phyloP scores from a whole-genome alignment of 2,113 vertebrate species.

The Daubentonia madagascariensis region DNA sequence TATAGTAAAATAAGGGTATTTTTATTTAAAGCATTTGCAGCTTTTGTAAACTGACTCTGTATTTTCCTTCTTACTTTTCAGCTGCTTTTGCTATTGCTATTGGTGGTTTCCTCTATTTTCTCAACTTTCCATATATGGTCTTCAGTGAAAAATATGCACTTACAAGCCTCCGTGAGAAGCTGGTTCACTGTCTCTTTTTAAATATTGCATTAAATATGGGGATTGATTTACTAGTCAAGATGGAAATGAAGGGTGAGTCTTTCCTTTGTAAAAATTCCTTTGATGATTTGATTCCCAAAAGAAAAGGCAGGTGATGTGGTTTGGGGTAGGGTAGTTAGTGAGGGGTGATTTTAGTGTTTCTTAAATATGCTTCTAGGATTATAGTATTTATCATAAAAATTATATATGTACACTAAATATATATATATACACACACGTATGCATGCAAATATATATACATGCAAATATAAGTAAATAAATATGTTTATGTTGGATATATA shows the following conservation, averaged over 20 bases:
- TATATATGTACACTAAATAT: not conserved
- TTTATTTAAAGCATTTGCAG: not conserved
- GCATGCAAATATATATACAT: not conserved
- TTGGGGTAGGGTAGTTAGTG: not conserved
- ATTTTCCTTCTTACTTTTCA: not conserved
- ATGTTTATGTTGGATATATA: not conserved
- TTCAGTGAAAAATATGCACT: fast-evolving
- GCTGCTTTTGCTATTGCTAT: not conserved
- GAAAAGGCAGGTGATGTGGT: not conserved
- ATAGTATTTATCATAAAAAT: not conserved
- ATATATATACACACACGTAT: not conserved
- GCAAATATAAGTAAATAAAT: not conserved
- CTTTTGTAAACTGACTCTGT: not conserved
- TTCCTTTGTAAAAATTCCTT: not conserved
- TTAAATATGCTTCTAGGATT: not conserved
- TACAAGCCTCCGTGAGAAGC: not conserved
- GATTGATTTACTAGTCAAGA: not conserved
- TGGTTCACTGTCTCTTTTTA: conserved; percentile 9
- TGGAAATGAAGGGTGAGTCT: conserved; percentile 52
- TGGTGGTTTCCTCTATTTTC: conserved; percentile 22
- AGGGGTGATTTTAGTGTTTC: not conserved
- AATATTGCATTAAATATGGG: conserved; percentile 11
- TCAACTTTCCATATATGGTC: not conserved
- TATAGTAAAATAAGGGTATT: not conserved
- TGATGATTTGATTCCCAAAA: not conserved